phyloP scores from a whole-genome alignment of 2,797 vertebrate species.

The Threskiornis aethiopicus region DNA sequence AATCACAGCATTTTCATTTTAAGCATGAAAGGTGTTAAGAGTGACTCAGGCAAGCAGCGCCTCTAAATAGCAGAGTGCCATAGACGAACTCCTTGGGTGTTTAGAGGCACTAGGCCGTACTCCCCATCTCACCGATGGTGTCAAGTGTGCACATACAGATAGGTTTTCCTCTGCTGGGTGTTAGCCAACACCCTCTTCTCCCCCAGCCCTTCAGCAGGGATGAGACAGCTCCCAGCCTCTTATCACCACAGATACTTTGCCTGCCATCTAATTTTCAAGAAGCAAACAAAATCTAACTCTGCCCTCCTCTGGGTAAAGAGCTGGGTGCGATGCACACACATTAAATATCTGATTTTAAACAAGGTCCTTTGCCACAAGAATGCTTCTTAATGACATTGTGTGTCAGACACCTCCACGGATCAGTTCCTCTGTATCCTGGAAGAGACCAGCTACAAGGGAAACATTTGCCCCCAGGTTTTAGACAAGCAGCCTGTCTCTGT shows the following conservation, averaged over 20 bases:
- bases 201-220: neutral
- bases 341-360: neutral
- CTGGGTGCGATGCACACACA: fast-evolving
- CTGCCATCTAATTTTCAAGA: neutral
- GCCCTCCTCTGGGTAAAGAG: neutral
- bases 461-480: neutral
- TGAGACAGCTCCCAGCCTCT: neutral
- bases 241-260: neutral
- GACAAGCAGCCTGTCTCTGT: neutral
- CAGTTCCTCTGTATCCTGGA: neutral
- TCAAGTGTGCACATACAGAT: neutral
- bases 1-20: neutral
- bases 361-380: neutral
- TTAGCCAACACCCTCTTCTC: neutral
- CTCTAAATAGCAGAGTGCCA: neutral
- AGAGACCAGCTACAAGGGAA: neutral
- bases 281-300: neutral
- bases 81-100: neutral
- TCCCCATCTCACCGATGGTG: neutral
- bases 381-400: neutral
- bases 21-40: neutral
- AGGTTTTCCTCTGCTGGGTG: neutral
- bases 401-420: neutral
- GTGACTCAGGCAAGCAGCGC: neutral
- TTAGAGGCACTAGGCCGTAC: neutral